Base-by-base conservation (phyloP, 1,140 invertebrate genomes). In the Heliconius hermathena region DNA sequence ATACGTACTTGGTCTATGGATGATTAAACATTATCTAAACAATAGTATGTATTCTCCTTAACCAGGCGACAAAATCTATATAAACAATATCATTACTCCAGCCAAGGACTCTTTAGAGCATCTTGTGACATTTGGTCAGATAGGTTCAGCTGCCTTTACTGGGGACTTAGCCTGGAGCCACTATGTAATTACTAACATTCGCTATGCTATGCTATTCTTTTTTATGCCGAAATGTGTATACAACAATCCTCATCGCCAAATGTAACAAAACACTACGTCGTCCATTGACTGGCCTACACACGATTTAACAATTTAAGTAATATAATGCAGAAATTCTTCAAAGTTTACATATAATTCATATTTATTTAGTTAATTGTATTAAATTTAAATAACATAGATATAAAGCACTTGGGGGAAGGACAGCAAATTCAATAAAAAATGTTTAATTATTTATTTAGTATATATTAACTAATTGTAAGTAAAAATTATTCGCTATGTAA, bases 351-450 rank as follows among this genome's bases (percentile, higher is more conserved):
- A 93, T 87, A 93, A 92, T 93, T 88, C 88, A 90, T 91, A 89
- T 89, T 91, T 90, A 91, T 92, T 91, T 90, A 90, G 87, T 90
- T 94, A 93, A 92, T 93, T 91, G 92, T 93, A 93, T 93, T 93
- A 90, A 92, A 91, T 93, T 91, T 93, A 94, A 94, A 94, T 94
- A 94, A 95, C 94, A 91, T 92, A 92, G 89, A 91, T 95, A 95
- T 95, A 95, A 95, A 95, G 94, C 94, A 95, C 94, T 95, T 95
- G 90, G 93, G 94, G 94, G 92, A 95, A 95, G 94, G 94, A 95
- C 94, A 95, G 94, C 94, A 95, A 95, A 95, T 95, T 94, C 91
- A 95, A 95, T 95, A 94, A 95, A 95, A 94, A 95, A 94, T 89
- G 90, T 94, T 94, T 91, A 91, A 90, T 91, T 93, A 91, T 91